phyloP scores from a whole-genome alignment of 2,888 invertebrate genomes.

The Boloria euphrosyne region DNA sequence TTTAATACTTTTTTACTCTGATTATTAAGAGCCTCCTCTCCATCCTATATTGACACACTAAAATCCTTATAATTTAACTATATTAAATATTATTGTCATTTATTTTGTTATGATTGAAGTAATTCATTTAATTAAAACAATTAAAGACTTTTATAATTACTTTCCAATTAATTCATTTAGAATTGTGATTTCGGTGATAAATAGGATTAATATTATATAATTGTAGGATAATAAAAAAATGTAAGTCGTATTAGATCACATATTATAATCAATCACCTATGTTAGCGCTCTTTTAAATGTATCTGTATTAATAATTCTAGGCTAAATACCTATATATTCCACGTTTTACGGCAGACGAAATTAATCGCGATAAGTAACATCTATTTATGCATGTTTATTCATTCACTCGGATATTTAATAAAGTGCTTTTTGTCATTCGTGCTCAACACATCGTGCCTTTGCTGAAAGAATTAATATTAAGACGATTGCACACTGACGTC shows the following conservation, averaged over 20 bases:
- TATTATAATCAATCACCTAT: not conserved
- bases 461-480: constrained; percentile 33
- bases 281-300: not conserved
- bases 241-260: not conserved
- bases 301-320: constrained; percentile 4
- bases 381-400: constrained; percentile 12
- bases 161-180: too few relatives aligned
- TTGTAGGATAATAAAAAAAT: not conserved
- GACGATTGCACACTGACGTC: constrained; percentile 28
- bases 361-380: constrained; percentile 5
- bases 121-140: too few relatives aligned
- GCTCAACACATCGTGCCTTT: constrained; percentile 43
- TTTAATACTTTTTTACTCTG: too few relatives aligned
- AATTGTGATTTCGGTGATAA: not conserved
- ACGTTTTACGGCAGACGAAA: constrained; percentile 20
- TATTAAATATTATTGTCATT: too few relatives aligned
- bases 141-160: too few relatives aligned
- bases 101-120: too few relatives aligned
- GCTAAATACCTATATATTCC: constrained; percentile 1
- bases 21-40: too few relatives aligned
- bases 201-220: not conserved
- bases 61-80: too few relatives aligned
- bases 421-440: constrained; percentile 34
- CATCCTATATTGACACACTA: too few relatives aligned
- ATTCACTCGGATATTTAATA: constrained; percentile 16